Base-by-base conservation (phyloP, 2,888 invertebrate species). In the Diabrotica balteata region DNA sequence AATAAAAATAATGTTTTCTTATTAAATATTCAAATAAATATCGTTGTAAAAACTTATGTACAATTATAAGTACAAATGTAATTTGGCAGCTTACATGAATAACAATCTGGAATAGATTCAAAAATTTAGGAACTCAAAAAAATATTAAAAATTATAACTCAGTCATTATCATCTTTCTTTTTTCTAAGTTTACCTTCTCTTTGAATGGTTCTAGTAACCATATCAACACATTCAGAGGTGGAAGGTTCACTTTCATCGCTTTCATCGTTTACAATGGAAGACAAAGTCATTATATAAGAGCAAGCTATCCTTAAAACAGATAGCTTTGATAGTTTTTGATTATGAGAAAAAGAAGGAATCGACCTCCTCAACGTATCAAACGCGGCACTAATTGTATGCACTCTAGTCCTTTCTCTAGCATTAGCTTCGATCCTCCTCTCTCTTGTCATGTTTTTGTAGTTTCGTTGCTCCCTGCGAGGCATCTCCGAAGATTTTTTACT, bases 361-460 rank as follows among this genome's bases (percentile, higher is more conserved):
- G 95, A 88, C 68, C 88, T 86, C 54, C 97, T 87, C 8, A 97
- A 85, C 0, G 93, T 95, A 74, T 97, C 97, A 81, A 97, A 97
- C 0, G 97, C 97, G 0, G 96, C 96, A 79, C 96, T 96, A 74
- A 97, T 97, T 0, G 97, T 97, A 83, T 97, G 97, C 0, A 97
- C 97, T 61, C 97, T 87, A 7, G 96, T 95, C 68, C 97, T 85
- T 81, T 97, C 97, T 7, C 97, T 87, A 0, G 97, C 97, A 80
- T 97, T 97, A 0, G 97, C 97, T 82, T 97, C 97, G 80, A 97
- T 95, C 73, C 97, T 87, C 74, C 97, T 86, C 81, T 96, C 96
- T 22, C 95, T 87, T 0, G 95, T 97, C 96, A 97, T 96, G 82
- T 96, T 97, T 81, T 97, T 97, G 84, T 97, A 97, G 82, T 96